Evolutionary conservation across 2,888 invertebrate genomes (phyloP), one percentile per base, ranked within the genome.

Genomic region (Pollenia amentaria): DNA sequence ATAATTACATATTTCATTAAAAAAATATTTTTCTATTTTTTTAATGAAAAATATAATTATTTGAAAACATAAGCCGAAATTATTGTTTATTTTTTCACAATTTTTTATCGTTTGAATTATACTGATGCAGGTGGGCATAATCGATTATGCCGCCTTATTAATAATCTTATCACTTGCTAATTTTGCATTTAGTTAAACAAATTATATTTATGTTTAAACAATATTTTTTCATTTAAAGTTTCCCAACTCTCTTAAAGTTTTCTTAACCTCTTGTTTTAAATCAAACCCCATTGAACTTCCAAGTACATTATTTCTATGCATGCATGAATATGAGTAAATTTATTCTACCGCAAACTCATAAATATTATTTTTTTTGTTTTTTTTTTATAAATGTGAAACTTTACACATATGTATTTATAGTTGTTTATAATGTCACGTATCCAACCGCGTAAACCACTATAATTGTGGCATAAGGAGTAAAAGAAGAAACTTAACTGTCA

Each of bases 381-480:
- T 29, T 29, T 3, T 76, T 42, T 51, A 53, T 64, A 14, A 75
- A 51, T 18, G 12, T 55, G 11, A 16, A 65, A n/a, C n/a, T 21
- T 48, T 60, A 21, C 2, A 18, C 21, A 42, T 16, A n/a, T 12
- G 38, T 44, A 64, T 48, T 53, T 42, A 64, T 46, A 46, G 53
- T 72, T 80, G 62, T 72, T 70, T 64, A 73, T 79, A 77, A 86
- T 73, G 79, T 83, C 86, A 83, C 86, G 86, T 86, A 79, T 70
- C 38, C 51, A 42, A 60, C 83, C 75, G 57, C 86, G 51, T 75
- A 55, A 83, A 79, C 78, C 70, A 76, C 70, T 75, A 79, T 76
- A 83, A 83, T 83, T 83, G 75, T 75, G 78, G 64, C 79, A 75
- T 62, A 60, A 67, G 48, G 48, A 48, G 38, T n/a, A 70, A 75